Evolutionary conservation across 2,888 invertebrate genomes (phyloP), one percentile per base, ranked within the genome.

Genomic region (Lasioglossum vierecki): DNA sequence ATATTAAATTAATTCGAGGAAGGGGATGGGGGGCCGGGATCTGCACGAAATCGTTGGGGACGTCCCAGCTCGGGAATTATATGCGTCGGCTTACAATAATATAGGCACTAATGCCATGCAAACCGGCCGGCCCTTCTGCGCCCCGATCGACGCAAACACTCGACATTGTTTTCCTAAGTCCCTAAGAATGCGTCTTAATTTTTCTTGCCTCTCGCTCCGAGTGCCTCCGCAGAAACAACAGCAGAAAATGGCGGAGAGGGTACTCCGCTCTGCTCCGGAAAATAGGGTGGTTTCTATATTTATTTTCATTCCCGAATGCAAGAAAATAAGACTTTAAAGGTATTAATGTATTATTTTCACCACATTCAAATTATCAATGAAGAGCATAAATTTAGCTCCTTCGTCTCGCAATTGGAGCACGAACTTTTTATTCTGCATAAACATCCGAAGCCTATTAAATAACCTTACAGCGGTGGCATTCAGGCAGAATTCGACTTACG

Each of bases 31-130:
- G 30, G 44, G 4, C 26, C 53, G 83, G 88, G 83, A 77, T 46
- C 78, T 53, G 71, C 70, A 68, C 13, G 79, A 84, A 80, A 83
- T 89, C 60, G 82, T 77, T 75, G 63, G 71, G 77, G 82, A n/a
- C 35, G 41, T 22, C 46, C 57, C 57, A 46, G 53, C 70, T 13
- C 53, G 91, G 90, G 91, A 93, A 93, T 93, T 92, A 93, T 93
- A 91, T 91, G 92, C 93, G 92, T 88, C 92, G 89, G 93, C 94
- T 94, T 94, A 93, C 91, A 94, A 94, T 94, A 94, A 94, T 93
- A 94, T 92, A 87, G 88, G 93, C 79, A 85, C 91, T 93, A 94
- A 94, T 94, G 93, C 93, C 89, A 93, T 93, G 93, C 93, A 94
- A 93, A 93, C 92, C 87, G 85, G 5, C 57, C 44, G 30, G 30